A percentile compares a stretch with the other conserved stretches of the same genome.
Conservation (phyloP, 2,797 vertebrate species). For the Harpagifer antarcticus region DNA sequence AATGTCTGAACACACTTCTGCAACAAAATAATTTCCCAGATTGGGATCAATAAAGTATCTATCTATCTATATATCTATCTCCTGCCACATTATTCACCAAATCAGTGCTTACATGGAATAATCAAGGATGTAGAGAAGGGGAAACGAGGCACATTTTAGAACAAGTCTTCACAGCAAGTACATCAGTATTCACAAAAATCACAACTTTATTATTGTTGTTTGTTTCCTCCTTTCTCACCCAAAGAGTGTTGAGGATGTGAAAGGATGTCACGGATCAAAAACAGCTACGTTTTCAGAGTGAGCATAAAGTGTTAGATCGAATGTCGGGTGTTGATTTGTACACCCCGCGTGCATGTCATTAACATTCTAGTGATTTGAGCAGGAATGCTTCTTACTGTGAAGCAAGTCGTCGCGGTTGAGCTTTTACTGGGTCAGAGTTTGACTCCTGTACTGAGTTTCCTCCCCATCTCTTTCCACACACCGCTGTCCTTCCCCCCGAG, state of each 20-base stretch:
- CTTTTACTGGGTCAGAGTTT: background rate
- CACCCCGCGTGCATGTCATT: background rate
- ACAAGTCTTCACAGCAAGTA: background rate
- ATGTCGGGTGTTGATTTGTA: constrained; percentile 12
- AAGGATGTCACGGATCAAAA: background rate
- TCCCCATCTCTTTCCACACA: constrained; percentile 14
- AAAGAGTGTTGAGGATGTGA: constrained; percentile 6
- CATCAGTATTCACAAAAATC: too few species aligned
- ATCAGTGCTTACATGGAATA: background rate
- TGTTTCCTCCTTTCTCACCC: background rate
- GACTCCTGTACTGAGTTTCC: background rate
- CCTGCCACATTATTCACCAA: background rate
- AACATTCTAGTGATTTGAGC: background rate
- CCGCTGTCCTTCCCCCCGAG: constrained; percentile 37
- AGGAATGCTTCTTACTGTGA: background rate
- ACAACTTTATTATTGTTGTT: background rate
- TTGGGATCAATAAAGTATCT: too few species aligned
- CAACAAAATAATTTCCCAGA: too few species aligned
- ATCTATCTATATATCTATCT: too few species aligned
- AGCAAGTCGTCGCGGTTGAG: background rate
- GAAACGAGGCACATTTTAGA: too few species aligned
- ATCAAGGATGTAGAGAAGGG: background rate
- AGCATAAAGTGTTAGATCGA: background rate
- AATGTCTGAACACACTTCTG: too few species aligned
- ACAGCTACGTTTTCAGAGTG: background rate